Evolutionary conservation across 2,797 vertebrate genomes (phyloP), one percentile per base, ranked within the genome.

Genomic region (Vultur gryphus): DNA sequence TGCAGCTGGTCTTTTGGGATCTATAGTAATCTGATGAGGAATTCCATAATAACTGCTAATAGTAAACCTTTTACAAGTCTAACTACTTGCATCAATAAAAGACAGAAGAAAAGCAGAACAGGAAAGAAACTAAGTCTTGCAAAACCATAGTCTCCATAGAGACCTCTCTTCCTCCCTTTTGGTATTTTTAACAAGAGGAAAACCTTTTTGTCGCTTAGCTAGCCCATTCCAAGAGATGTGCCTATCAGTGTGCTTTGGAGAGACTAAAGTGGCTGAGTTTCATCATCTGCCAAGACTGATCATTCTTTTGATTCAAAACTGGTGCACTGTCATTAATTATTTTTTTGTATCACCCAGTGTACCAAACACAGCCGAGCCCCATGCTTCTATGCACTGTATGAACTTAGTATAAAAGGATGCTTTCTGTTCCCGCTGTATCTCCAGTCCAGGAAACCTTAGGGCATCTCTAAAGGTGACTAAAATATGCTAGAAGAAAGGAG

Each of bases 21-120:
- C 87, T 91, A 8, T 44, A 73, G 52, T 81, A 90, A 88, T 86
- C 59, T 73, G 87, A 84, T 92, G 90, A 94, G 49, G 72, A 90
- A 93, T 96, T 91, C 87, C 35, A 28, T 65, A 81, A 85, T 72
- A 88, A 81, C 78, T 91, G 83, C 75, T 71, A 86, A 89, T 89
- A 84, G 84, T 79, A 96, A 94, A 91, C n/a, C 57, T 88, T 96
- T 84, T 64, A 54, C 66, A 94, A 70, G 61, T 84, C 80, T 75
- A 43, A 71, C 66, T 92, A 23, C 41, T 84, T 54, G 18, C 66
- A 77, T 64, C 55, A 83, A 48, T 71, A 59, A 89, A 85, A 59
- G 75, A 87, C 44, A 92, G 64, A 77, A 90, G 71, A 73, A 87
- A 84, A 93, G 37, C 67, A 90, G 64, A 84, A 49, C 28, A 65